These are phyloP conservation scores for Crambe crambe DNA, from an alignment of 37 sponge, comb jelly and placozoan species.

Conservation along the genomic window DNA sequence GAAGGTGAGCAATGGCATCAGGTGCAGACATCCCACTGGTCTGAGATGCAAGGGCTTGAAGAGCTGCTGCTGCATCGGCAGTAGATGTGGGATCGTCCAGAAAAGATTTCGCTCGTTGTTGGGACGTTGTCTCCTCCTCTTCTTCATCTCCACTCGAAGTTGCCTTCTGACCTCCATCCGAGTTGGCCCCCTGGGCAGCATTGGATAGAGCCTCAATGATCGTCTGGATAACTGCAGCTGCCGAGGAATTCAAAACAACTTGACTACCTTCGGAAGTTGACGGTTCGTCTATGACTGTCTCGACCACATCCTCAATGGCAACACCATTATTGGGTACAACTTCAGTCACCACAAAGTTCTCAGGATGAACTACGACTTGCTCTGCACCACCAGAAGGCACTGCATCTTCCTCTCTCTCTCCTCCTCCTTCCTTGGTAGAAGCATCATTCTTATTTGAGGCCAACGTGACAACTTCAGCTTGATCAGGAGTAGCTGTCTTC, in stretches of 20 bases:
- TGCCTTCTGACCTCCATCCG: neutral
- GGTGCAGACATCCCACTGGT: neutral
- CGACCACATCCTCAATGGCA: neutral
- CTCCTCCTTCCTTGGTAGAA: too few species aligned
- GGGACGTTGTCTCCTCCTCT: neutral
- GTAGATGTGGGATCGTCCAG: neutral
- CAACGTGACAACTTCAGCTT: neutral
- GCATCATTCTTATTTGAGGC: too few species aligned
- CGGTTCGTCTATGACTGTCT: neutral
- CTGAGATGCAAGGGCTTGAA: conserved; percentile 21
- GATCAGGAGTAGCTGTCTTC: too few species aligned
- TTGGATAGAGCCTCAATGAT: neutral
- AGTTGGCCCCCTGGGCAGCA: neutral
- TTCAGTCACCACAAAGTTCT: neutral
- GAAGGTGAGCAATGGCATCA: conserved; percentile 19
- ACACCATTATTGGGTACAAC: neutral
- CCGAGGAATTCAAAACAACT: neutral
- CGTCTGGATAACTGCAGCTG: neutral
- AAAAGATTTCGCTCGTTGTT: neutral
- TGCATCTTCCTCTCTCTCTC: too few species aligned
- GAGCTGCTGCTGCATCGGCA: conserved; percentile 30
- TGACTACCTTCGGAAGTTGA: neutral
- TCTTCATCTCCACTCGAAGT: neutral
- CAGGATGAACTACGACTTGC: neutral
- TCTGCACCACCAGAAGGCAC: neutral